Evolutionary conservation across 2,888 invertebrate species (phyloP).

Genomic region (Cosmorhoe ocellata): DNA sequence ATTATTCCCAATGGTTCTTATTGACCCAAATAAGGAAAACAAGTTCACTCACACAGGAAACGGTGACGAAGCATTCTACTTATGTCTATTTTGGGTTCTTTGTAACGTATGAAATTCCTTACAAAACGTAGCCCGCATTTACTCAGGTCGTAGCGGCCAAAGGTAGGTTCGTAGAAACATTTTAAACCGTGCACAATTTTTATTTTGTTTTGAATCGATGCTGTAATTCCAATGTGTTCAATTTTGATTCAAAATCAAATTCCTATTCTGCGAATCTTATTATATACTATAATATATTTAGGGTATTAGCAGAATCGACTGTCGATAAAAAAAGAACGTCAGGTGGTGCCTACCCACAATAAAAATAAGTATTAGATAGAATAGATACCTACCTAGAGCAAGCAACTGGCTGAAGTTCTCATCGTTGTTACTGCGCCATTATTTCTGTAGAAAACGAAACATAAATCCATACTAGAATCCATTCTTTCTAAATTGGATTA

Average conservation of each 20-base stretch:
- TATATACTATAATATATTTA: too few species aligned
- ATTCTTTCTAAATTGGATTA: constrained; percentile 31
- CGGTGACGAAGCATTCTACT: constrained; percentile 2
- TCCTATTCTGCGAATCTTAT: too few species aligned
- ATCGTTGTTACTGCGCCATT: constrained; percentile 4
- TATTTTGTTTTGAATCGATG: too few species aligned
- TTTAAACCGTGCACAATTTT: too few species aligned
- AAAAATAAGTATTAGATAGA: too few species aligned
- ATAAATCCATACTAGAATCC: constrained; percentile 13
- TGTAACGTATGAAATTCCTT: constrained; percentile 5
- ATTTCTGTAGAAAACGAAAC: constrained; percentile 18
- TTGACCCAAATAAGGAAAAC: constrained; percentile 21
- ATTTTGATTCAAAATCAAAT: too few species aligned
- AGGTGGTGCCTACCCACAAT: too few species aligned
- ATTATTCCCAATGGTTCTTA: constrained; percentile 22
- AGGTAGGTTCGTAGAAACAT: not conserved
- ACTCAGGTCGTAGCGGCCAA: not conserved
- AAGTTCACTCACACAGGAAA: constrained; percentile 4
- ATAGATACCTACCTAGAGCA: too few species aligned
- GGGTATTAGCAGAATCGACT: too few species aligned
- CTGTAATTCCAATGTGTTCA: too few species aligned
- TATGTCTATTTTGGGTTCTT: constrained; percentile 9
- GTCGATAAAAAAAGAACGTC: too few species aligned
- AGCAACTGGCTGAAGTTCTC: not conserved
- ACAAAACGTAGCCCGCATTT: constrained; percentile 5